Base-by-base conservation (phyloP, 2,888 invertebrate genomes). In the Oxycera nigricornis region DNA sequence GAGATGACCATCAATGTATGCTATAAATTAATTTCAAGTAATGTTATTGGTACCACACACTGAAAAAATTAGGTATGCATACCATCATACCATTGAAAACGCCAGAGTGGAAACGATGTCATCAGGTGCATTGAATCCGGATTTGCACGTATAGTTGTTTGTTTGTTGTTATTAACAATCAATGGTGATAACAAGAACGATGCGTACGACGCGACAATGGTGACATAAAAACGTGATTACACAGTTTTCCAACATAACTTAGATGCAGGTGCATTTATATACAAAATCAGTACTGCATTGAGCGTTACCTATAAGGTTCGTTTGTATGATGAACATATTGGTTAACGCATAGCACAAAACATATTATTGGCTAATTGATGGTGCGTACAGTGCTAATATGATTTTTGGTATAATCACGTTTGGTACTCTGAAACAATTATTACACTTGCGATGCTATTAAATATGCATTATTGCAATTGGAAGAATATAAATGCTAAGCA, bases 81-180 rank as follows among this genome's bases (percentile, higher is more conserved):
- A 17, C 2, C 31, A 31, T 26, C 61, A 31, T n/a, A 61, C 31
- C 61, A 61, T 61, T 17, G 17, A 30, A 61, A 26, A 30, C 30
- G 1, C 61, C 30, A 31, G 1, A 7, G 17, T 31, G 17, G 14
- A 61, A 61, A 61, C 31, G 28, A 61, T 61, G 61, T 61, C 61
- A 61, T 26, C 61, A 61, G 61, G 61, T 61, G 31, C 61, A 61
- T 31, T 61, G 61, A 61, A 61, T 61, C 61, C 61, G 61, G 61
- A 61, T 61, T 61, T 61, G 61, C 61, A 61, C 61, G 61, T 61
- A 61, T 24, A 55, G 26, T 28, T 20, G 61, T 61, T 31, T 61
- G 2, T 4, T 30, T 17, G 17, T 61, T 61, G 26, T 31, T 61
- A 61, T 61, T 61, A 31, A 31, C 61, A 61, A 61, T 61, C 30